Percentiles rank a stretch among this genome's conserved stretches.
phyloP scores from a whole-genome alignment of 2,113 vertebrate genomes.

The Tragelaphus strepsiceros region DNA sequence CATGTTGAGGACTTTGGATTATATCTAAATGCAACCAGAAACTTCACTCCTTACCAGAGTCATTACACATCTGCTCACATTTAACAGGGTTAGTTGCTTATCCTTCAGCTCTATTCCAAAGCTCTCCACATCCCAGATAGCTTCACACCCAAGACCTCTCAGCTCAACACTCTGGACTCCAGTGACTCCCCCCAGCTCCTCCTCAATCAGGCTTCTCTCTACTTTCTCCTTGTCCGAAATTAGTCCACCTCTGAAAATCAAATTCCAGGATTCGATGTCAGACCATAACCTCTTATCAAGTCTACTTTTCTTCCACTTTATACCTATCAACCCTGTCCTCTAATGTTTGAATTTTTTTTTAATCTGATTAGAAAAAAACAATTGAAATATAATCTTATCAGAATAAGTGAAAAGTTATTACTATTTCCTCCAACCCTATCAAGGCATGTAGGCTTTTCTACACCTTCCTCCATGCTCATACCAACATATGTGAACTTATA shows the following conservation, averaged over 20 bases:
- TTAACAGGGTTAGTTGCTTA: background rate
- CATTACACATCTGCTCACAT: background rate
- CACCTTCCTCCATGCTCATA: background rate
- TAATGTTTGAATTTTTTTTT: background rate
- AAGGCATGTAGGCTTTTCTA: background rate
- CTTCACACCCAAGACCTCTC: background rate
- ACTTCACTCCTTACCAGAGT: background rate
- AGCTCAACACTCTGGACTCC: background rate
- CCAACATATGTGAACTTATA: background rate
- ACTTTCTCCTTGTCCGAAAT: background rate
- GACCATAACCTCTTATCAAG: background rate
- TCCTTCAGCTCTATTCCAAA: background rate
- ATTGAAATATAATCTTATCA: background rate
- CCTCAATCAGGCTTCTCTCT: background rate
- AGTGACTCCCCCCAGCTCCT: background rate
- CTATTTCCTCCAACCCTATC: background rate
- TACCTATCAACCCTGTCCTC: background rate
- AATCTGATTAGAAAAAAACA: background rate
- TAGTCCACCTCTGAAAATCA: background rate
- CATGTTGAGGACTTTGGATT: background rate
- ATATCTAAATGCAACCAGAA: background rate
- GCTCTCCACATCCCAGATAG: background rate
- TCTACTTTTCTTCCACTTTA: background rate
- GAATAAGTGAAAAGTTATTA: background rate
- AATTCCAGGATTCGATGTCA: background rate